Base-by-base conservation (phyloP, 2,888 invertebrate species). In the Priocnemis perturbator region DNA sequence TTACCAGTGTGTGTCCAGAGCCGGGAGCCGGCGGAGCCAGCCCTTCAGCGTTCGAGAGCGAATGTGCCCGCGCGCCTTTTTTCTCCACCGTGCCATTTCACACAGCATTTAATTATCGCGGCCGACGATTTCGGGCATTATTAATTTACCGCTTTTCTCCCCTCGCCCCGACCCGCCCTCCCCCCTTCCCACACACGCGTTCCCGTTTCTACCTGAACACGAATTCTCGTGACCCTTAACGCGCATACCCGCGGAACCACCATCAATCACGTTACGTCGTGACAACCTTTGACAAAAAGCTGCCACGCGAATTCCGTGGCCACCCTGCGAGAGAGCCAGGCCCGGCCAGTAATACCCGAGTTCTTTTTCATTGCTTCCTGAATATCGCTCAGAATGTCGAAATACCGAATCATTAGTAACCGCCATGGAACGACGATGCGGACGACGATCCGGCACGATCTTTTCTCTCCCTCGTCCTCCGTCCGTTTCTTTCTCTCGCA, bases 361-460 rank as follows among this genome's bases (percentile, higher is more conserved):
- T 76, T 78, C 81, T 81, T 82, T 77, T 71, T 71, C 77, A 64
- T 75, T 68, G 83, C 81, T 83, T 76, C 79, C 79, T 77, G 79
- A 79, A 79, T 84, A 81, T 83, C 82, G 79, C 74, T 20, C 44
- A 48, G 79, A 78, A 81, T 77, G 80, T 82, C 81, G 81, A 86
- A 86, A 83, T 86, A 85, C 82, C 78, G 79, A 86, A 86, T 85
- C 86, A 86, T 85, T 86, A 86, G 83, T 83, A 83, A 82, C 79
- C 74, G 66, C 71, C 60, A 59, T 58, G 71, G 61, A 61, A 69
- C 76, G 79, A 73, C 71, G 37, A 37, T 37, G 37, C 73, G 56
- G 71, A 63, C 67, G 69, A 74, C 69, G 79, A 79, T 80, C 79
- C 76, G 56, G 60, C 37, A 60, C 60, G 60, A 50, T 48, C 23